These are phyloP conservation scores for Andrena cerasifolii DNA, from an alignment of 1,140 invertebrate species.

Conservation along the genomic window DNA sequence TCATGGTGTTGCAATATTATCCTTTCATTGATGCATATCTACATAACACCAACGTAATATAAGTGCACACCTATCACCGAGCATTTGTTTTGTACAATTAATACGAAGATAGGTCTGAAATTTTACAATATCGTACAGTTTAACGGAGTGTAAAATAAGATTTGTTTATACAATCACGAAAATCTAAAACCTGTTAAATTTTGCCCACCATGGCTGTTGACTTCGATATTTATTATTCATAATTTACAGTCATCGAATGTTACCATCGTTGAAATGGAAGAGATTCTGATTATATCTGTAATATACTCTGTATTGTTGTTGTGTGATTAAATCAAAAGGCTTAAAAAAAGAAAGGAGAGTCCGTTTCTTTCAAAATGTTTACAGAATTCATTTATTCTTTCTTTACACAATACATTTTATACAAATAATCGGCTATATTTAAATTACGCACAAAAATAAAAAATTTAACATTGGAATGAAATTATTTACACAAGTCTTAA, in stretches of 20 bases:
- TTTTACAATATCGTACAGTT: neutral
- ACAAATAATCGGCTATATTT: neutral
- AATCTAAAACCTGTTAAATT: constrained; percentile 20
- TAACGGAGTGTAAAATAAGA: neutral
- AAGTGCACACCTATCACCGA: constrained; percentile 1
- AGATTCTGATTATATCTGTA: constrained; percentile 80
- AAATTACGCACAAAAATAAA: constrained; percentile 10
- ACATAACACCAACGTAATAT: neutral
- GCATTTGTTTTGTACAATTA: constrained; percentile 8
- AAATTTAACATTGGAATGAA: constrained; percentile 15
- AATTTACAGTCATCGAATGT: constrained; percentile 71
- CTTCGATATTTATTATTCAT: constrained; percentile 54
- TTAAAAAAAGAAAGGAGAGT: constrained; percentile 17
- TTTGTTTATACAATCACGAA: neutral
- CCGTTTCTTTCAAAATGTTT: constrained; percentile 4
- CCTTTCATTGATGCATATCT: constrained; percentile 31
- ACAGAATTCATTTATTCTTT: constrained; percentile 24
- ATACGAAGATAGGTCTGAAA: neutral
- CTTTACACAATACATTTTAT: neutral
- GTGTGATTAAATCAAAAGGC: constrained; percentile 81
- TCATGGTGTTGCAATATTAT: constrained; percentile 49
- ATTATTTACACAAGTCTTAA: constrained; percentile 29
- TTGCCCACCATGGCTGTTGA: constrained; percentile 64
- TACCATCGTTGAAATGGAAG: constrained; percentile 73
- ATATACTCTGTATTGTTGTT: constrained; percentile 82